These are phyloP conservation scores for Brachionichthys hirsutus DNA, from an alignment of 2,113 vertebrate species.

Conservation along the genomic window DNA sequence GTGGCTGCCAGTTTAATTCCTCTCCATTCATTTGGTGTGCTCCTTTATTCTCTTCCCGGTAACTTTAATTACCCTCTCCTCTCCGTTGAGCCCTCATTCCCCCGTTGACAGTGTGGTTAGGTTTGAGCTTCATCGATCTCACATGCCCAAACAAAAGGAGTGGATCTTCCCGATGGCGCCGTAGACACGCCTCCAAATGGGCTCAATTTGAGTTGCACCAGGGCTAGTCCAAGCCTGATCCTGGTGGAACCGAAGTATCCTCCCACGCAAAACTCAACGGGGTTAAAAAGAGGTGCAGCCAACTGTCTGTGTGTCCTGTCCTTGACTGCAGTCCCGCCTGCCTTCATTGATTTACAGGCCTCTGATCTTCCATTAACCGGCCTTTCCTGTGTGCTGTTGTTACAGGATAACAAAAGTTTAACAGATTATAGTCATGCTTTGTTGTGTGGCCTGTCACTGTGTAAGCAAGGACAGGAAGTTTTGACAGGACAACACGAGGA, in stretches of 20 bases:
- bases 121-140: slow-evolving; percentile 5
- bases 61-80: neutral
- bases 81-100: neutral
- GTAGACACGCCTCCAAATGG: slow-evolving; percentile 9
- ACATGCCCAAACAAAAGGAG: slow-evolving; percentile 4
- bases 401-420: too few relatives aligned
- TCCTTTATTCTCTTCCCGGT: too few relatives aligned
- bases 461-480: too few relatives aligned
- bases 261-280: slow-evolving; percentile 20
- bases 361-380: too few relatives aligned
- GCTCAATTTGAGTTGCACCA: neutral
- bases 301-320: too few relatives aligned
- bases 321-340: too few relatives aligned
- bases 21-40: neutral
- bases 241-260: slow-evolving; percentile 4
- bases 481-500: too few relatives aligned
- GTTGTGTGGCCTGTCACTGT: too few relatives aligned
- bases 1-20: neutral
- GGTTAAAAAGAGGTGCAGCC: too few relatives aligned
- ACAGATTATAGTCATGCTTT: too few relatives aligned
- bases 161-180: slow-evolving; percentile 6
- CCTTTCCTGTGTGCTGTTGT: too few relatives aligned
- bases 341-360: too few relatives aligned
- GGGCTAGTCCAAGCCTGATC: slow-evolving; percentile 36
- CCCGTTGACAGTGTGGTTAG: slow-evolving; percentile 1